Evolutionary conservation across 2,888 invertebrate species (phyloP).

Genomic region (Eucera pruinosa): DNA sequence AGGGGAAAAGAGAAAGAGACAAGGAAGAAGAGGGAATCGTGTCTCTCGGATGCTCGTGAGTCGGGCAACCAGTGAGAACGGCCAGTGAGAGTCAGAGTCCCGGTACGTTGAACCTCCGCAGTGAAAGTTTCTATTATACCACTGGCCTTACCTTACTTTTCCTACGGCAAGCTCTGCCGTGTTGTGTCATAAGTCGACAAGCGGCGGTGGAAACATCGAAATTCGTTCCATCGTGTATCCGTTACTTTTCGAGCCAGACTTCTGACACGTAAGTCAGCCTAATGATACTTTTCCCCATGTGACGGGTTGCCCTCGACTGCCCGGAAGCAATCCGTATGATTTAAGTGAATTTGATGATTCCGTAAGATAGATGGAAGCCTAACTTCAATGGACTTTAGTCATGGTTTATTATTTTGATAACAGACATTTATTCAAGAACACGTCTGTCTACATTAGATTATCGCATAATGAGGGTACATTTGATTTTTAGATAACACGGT

Average conservation of each 20-base stretch:
- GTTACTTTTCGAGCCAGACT: constrained; percentile 7
- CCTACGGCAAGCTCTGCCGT: constrained; percentile 79
- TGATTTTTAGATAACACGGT: too few species aligned
- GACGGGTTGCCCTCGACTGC: too few species aligned
- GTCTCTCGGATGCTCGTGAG: constrained; percentile 60
- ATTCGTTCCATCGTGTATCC: constrained; percentile 42
- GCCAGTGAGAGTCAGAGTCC: constrained; percentile 79
- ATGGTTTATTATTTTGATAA: not conserved
- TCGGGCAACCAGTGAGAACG: constrained; percentile 73
- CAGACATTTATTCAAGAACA: too few species aligned
- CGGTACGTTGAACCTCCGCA: constrained; percentile 83
- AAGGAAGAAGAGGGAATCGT: constrained; percentile 40
- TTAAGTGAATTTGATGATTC: not conserved
- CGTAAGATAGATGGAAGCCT: not conserved
- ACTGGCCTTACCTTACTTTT: constrained; percentile 84
- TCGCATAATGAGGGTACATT: too few species aligned
- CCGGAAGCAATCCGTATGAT: not conserved
- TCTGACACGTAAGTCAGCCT: not conserved
- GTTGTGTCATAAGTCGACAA: constrained; percentile 80
- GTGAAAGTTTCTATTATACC: constrained; percentile 85
- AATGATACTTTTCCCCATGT: not conserved
- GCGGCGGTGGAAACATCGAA: constrained; percentile 53
- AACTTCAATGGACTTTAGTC: not conserved
- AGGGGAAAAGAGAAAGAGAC: not conserved
- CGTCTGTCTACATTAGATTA: too few species aligned